phyloP scores from a whole-genome alignment of 2,113 vertebrate species.

The Stercorarius parasiticus region DNA sequence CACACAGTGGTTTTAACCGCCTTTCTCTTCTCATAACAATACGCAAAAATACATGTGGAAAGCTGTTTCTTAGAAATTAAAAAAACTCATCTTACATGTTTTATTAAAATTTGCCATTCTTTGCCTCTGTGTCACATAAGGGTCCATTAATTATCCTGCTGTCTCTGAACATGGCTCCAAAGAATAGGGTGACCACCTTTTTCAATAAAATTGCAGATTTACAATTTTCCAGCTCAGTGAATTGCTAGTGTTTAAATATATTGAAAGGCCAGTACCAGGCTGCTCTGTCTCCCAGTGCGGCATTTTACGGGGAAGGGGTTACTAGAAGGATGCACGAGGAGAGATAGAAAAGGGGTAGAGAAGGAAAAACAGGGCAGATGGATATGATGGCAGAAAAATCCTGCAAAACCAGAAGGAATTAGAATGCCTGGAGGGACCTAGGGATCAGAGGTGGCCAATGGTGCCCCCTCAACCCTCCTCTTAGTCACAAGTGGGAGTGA shows the following conservation, averaged over 20 bases:
- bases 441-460: background rate
- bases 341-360: background rate
- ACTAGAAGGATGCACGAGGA: background rate
- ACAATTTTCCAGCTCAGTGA: slow-evolving; percentile 70
- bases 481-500: accelerated
- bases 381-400: background rate
- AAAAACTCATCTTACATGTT: background rate
- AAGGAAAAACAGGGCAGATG: background rate
- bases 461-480: background rate
- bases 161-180: slow-evolving; percentile 38
- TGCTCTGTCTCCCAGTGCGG: background rate
- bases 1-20: background rate
- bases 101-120: slow-evolving; percentile 37
- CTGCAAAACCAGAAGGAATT: background rate
- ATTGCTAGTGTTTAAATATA: slow-evolving; percentile 58
- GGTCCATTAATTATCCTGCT: slow-evolving; percentile 51
- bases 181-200: slow-evolving; percentile 46
- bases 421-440: background rate
- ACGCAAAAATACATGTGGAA: background rate
- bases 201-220: slow-evolving; percentile 66
- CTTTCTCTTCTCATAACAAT: background rate
- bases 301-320: background rate
- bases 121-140: background rate
- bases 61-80: background rate
- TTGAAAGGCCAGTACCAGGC: slow-evolving; percentile 1